Percentiles rank a stretch among this genome's conserved stretches.
phyloP scores from a whole-genome alignment of 2,797 vertebrate species.

The Pangasius djambal region DNA sequence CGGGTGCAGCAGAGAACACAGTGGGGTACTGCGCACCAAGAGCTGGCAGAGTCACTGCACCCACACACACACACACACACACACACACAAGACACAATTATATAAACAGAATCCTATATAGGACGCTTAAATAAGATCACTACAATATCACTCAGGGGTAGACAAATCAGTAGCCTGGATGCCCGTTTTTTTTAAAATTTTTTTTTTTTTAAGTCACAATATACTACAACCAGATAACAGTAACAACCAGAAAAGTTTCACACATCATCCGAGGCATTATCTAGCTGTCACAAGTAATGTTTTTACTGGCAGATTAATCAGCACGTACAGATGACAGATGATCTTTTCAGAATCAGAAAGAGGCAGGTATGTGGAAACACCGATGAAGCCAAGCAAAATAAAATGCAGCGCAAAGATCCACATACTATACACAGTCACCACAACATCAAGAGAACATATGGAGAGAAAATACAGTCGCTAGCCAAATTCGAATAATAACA shows the following conservation, averaged over 20 bases:
- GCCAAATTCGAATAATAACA: background rate
- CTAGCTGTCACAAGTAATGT: background rate
- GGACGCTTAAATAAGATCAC: background rate
- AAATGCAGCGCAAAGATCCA: background rate
- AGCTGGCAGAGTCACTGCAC: slow-evolving; percentile 87
- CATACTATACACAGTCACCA: background rate
- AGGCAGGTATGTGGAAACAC: background rate
- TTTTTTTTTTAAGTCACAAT: background rate
- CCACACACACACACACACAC: slow-evolving; percentile 42
- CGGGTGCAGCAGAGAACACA: slow-evolving; percentile 84
- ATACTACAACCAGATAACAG: background rate
- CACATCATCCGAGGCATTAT: background rate
- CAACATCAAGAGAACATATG: background rate
- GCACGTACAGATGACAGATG: background rate
- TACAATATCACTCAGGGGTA: background rate
- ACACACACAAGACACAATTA: slow-evolving; percentile 22
- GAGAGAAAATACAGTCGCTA: background rate
- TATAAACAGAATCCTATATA: background rate
- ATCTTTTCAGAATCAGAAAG: background rate
- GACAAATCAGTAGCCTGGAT: background rate
- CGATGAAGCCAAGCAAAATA: background rate
- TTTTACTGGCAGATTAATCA: background rate
- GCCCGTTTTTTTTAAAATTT: background rate
- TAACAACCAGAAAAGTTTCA: background rate
- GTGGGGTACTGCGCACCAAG: slow-evolving; percentile 91